Evolutionary conservation across 2,888 invertebrate species (phyloP).

Genomic region (Diaprepes abbreviatus): DNA sequence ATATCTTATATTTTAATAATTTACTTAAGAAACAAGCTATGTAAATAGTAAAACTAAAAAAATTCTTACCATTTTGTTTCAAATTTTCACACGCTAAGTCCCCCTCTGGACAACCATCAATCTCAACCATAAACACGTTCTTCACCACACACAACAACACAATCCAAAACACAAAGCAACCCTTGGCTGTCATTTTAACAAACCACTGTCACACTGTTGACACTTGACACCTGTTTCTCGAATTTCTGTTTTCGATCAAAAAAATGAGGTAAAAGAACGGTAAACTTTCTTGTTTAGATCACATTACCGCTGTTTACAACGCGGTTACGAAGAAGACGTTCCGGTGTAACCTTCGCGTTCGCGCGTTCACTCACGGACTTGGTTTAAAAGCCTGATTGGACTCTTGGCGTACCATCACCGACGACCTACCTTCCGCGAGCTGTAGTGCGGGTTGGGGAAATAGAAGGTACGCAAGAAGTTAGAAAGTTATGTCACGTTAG

Average conservation of each 20-base stretch:
- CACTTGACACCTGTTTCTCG: slow-evolving; percentile 15
- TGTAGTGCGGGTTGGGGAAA: slow-evolving; percentile 28
- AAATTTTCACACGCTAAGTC: slow-evolving; percentile 17
- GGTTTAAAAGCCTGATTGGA: slow-evolving; percentile 31
- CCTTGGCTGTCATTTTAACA: slow-evolving; percentile 31
- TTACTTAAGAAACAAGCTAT: too few relatives aligned
- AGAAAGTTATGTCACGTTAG: slow-evolving; percentile 14
- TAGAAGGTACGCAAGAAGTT: slow-evolving; percentile 17
- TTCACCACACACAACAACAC: slow-evolving; percentile 28
- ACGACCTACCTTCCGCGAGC: slow-evolving; percentile 42
- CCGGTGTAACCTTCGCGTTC: slow-evolving; percentile 22
- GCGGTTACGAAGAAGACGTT: slow-evolving; percentile 21
- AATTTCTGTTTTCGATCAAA: background rate
- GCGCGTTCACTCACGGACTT: slow-evolving; percentile 26
- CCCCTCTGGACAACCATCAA: slow-evolving; percentile 34
- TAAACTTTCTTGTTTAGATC: slow-evolving; percentile 31
- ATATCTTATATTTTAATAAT: too few relatives aligned
- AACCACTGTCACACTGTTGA: slow-evolving; percentile 19
- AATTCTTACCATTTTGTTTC: slow-evolving; percentile 19
- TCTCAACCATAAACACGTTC: slow-evolving; percentile 19
- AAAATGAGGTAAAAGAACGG: slow-evolving; percentile 37
- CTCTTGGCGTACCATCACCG: slow-evolving; percentile 36
- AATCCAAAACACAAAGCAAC: slow-evolving; percentile 18
- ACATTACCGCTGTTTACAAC: slow-evolving; percentile 41
- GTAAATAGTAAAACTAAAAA: too few relatives aligned